phyloP scores from a whole-genome alignment of 2,797 vertebrate genomes.

The Enteromius treurensis region DNA sequence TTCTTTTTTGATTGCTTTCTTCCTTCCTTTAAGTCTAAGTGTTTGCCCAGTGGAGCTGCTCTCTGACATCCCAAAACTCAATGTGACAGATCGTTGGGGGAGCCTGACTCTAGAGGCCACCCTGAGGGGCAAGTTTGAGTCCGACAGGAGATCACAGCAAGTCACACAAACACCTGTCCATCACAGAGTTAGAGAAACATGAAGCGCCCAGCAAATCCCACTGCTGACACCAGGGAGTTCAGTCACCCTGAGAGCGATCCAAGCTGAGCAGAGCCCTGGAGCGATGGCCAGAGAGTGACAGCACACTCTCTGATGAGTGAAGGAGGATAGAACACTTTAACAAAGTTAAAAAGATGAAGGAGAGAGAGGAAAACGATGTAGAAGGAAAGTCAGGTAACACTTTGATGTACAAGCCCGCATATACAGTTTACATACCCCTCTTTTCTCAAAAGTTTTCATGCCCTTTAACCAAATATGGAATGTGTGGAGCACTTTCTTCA shows the following conservation, averaged over 20 bases:
- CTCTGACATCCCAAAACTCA: constrained; percentile 21
- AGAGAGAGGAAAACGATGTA: neutral
- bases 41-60: constrained; percentile 35
- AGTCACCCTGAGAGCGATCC: constrained; percentile 3
- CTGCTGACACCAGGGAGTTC: constrained; percentile 15
- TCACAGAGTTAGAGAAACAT: constrained; percentile 36
- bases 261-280: constrained; percentile 12
- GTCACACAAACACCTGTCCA: constrained; percentile 36
- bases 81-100: constrained; percentile 43
- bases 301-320: neutral
- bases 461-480: neutral
- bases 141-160: constrained; percentile 33
- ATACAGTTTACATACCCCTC: no score
- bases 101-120: constrained; percentile 11
- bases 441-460: neutral
- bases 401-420: neutral
- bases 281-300: neutral
- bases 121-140: constrained; percentile 37
- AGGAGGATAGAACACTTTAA: neutral
- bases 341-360: neutral
- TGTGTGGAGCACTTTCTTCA: neutral
- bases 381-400: neutral
- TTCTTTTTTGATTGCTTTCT: neutral
- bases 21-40: constrained; percentile 28
- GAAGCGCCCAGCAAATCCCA: constrained; percentile 18